These are phyloP conservation scores for Drosophila prostipennis DNA, from an alignment of 2,888 invertebrate genomes.

Conservation along the genomic window DNA sequence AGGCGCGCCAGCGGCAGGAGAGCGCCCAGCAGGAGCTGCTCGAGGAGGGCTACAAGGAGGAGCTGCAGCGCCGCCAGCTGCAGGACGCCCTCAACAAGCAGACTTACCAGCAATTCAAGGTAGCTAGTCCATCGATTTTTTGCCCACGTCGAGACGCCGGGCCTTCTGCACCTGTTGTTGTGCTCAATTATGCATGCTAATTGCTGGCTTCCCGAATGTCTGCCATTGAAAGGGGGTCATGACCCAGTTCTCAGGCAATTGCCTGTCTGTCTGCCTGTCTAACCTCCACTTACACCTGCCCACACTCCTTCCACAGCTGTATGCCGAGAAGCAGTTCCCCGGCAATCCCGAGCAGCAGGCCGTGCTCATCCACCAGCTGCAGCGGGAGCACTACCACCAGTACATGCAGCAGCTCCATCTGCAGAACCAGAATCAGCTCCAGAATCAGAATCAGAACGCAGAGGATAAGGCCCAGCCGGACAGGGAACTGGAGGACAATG, in stretches of 20 bases:
- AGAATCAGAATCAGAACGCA: constrained; percentile 35
- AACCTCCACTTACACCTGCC: too few relatives aligned
- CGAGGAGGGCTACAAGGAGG: constrained; percentile 81
- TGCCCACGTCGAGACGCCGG: not conserved
- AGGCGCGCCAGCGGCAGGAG: constrained; percentile 68
- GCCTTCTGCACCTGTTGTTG: constrained; percentile 56
- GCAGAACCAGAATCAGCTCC: constrained; percentile 69
- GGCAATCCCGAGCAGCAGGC: constrained; percentile 96
- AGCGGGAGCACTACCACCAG: constrained; percentile 99
- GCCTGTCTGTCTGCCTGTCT: not conserved
- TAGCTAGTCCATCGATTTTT: constrained; percentile 40
- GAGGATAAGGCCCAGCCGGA: constrained; percentile 18
- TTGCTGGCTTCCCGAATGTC: constrained; percentile 9
- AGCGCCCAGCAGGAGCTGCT: constrained; percentile 76
- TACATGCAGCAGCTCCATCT: constrained; percentile 96
- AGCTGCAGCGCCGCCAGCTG: constrained; percentile 88
- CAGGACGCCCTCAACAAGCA: constrained; percentile 98
- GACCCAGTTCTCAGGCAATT: constrained; percentile 44
- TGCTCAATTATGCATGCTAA: constrained; percentile 57
- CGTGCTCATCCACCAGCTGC: constrained; percentile 95
- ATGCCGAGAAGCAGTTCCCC: constrained; percentile 97
- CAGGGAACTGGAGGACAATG: constrained; percentile 12
- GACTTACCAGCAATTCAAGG: constrained; percentile 94
- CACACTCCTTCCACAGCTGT: constrained; percentile 84
- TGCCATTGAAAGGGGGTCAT: constrained; percentile 53